phyloP scores from a whole-genome alignment of 2,113 vertebrate species.

The Pipra filicauda region DNA sequence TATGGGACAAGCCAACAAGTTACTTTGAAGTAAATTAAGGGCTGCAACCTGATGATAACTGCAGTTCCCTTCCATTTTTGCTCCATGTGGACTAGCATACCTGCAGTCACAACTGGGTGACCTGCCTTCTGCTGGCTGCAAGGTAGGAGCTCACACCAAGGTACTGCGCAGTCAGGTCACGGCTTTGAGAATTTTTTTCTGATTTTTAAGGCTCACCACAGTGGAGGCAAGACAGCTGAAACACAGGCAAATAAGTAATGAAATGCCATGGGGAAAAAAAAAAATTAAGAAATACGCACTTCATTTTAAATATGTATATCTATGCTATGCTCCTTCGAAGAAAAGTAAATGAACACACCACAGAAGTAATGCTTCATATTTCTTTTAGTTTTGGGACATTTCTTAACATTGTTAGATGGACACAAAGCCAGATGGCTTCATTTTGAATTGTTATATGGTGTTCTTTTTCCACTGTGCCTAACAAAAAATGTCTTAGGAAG shows the following conservation, averaged over 20 bases:
- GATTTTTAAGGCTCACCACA: not conserved
- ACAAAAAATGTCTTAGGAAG: slow-evolving; percentile 43
- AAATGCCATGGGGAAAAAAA: not conserved
- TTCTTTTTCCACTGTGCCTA: slow-evolving; percentile 44
- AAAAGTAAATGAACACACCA: not conserved
- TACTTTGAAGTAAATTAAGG: not conserved
- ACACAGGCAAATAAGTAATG: not conserved
- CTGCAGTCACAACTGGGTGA: not conserved
- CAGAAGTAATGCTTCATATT: not conserved
- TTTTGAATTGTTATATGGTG: slow-evolving; percentile 23
- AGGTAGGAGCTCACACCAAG: not conserved
- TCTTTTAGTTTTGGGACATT: slow-evolving; percentile 1
- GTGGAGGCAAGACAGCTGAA: not conserved
- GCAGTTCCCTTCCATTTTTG: not conserved
- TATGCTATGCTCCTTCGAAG: not conserved
- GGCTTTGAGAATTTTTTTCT: not conserved
- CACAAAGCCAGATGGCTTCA: slow-evolving; percentile 48
- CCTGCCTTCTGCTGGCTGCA: not conserved
- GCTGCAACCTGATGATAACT: not conserved
- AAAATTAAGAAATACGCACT: not conserved
- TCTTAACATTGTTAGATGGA: slow-evolving; percentile 23
- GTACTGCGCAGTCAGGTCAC: not conserved
- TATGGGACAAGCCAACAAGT: not conserved
- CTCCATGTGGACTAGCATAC: not conserved
- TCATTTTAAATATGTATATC: not conserved